Base-by-base conservation (phyloP, 2,888 invertebrate species). In the Cyclophora punctaria region DNA sequence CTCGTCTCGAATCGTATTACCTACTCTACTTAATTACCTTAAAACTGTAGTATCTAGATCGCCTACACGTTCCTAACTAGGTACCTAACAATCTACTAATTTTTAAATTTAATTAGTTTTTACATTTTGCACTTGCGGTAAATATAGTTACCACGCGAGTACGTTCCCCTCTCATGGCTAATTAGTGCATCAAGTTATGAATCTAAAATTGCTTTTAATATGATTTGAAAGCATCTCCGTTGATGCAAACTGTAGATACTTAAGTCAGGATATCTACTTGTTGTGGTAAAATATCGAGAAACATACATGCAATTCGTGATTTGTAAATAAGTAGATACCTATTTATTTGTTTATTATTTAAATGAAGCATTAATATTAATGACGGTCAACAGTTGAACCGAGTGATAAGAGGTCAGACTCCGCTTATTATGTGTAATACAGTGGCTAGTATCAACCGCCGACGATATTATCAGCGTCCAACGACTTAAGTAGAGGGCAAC, bases 381-480 rank as follows among this genome's bases (percentile, higher is more conserved):
- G 51, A 52, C 50, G 53, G 53, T 37, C 37, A 5, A 5, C 37
- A 37, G 37, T 37, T 37, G 42, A 51, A 48, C 51, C 48, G 50
- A 59, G 51, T 64, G 74, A 77, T 77, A 76, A 77, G 66, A 73
- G 77, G 74, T 77, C 77, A 71, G 59, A 61, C 20, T 20, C 20
- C 20, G 20, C 20, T 20, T 20, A 20, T 20, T 45, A 47, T 34
- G 44, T 6, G 20, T 20, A 35, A 33, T 34, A 40, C 20, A 20
- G 20, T 20, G 20, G 20, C 20, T 37, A 37, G 4, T 37, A 37
- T 37, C 37, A 37, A 5, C 5, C 5, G 37, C 5, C 37, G 37
- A 37, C 37, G 37, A 2, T 37, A 37, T 37, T 37, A 37, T 37
- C 37, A 37, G 37, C 37, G 37, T 37, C 37, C 37, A 37, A 37